Evolutionary conservation across 2,113 vertebrate species (phyloP), one percentile per base, ranked within the genome.

Genomic region (Microcebus ravelobensis): DNA sequence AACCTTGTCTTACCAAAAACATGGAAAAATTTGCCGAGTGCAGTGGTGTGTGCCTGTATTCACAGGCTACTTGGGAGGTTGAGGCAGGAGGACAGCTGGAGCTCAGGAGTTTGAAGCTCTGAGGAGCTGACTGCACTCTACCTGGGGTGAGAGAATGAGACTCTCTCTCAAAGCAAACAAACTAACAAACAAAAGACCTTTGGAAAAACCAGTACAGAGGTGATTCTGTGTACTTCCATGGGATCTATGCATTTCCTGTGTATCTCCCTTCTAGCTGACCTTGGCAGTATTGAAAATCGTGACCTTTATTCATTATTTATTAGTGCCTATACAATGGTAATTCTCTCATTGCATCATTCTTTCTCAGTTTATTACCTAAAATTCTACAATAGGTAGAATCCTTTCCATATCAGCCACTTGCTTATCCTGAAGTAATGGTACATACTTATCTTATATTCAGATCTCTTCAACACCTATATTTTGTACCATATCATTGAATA

Each of bases 61-160:
- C 52, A 5, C 52, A 55, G 52, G 17, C 52, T 55, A 18, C 52
- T 18, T 55, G 52, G 52, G 52, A 55, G 17, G 52, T 55, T 55
- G 52, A 55, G 52, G 52, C 5, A 55, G 5, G 52, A 55, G 52
- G 52, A 20, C 5, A 55, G 17, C 52, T 18, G 6, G 52, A 18
- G 17, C 17, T 18, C 17, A 55, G 17, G 52, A 18, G 52, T 55
- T 55, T 55, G 50, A 52, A 4, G 50, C 13, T 52, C 50, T 52
- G 50, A 52, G 13, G 52, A 55, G 5, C 5, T 5, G 17, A 55
- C 17, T 55, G 17, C 17, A 55, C 17, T 18, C 52, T 6, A 18
- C 17, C 52, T 55, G 52, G 5, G 52, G 17, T 1, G 17, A 55
- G 0, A 55, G 17, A 18, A 1, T 0, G 6, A 55, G 52, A 55